Evolutionary conservation across 2,113 vertebrate genomes (phyloP).

Genomic region (Microcebus griseorufus): DNA sequence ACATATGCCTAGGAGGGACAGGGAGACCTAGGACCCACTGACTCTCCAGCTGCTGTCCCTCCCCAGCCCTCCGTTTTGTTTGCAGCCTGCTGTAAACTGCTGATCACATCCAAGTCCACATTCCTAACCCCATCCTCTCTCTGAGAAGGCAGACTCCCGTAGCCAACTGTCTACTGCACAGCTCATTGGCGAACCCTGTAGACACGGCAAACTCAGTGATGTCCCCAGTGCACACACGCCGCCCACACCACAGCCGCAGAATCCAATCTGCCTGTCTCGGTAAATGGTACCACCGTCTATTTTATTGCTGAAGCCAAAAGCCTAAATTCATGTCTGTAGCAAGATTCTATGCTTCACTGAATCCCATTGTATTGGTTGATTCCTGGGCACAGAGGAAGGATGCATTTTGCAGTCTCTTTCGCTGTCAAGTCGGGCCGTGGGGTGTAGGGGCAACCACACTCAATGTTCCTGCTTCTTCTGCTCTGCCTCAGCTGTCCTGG

Average conservation of each 20-base stretch:
- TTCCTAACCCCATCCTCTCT: too few species aligned
- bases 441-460: not conserved
- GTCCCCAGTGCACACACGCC: not conserved
- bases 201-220: not conserved
- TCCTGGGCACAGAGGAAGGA: not conserved
- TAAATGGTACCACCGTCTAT: not conserved
- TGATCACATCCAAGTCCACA: not conserved
- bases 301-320: not conserved
- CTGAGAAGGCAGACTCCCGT: not conserved
- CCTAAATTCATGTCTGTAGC: not conserved
- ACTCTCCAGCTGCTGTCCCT: not conserved
- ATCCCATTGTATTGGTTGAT: not conserved
- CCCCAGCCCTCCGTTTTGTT: not conserved
- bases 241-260: not conserved
- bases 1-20: not conserved
- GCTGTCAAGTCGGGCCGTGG: not conserved
- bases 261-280: not conserved
- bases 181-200: not conserved
- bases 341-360: not conserved
- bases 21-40: fast-evolving
- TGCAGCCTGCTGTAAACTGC: not conserved
- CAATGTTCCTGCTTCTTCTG: not conserved
- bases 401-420: not conserved
- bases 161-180: not conserved
- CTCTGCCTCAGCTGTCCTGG: not conserved